Percentiles rank a stretch among this genome's conserved stretches.
Conservation (phyloP, 2,113 vertebrate genomes). For the Odocoileus hemionus region DNA sequence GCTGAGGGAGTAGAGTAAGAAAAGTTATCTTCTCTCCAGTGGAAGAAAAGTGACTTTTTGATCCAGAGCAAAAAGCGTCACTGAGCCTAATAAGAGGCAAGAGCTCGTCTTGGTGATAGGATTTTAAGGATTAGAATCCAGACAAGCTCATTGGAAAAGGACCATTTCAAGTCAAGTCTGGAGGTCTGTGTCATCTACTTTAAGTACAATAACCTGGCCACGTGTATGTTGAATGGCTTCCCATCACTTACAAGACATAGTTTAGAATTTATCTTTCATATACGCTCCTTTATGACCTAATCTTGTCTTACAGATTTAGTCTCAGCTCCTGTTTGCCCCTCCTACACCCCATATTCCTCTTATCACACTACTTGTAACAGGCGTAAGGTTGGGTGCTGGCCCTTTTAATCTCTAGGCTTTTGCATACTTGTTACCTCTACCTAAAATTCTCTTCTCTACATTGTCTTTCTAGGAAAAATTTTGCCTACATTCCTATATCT, state of each 20-base stretch:
- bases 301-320: background rate
- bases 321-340: background rate
- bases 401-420: background rate
- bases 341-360: background rate
- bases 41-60: background rate
- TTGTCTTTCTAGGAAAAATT: background rate
- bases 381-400: too few species aligned
- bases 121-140: slow-evolving; percentile 59
- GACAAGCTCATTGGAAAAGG: slow-evolving; percentile 37
- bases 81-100: slow-evolving; percentile 52
- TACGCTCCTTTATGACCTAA: background rate
- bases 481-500: background rate
- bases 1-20: background rate
- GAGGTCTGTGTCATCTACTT: background rate
- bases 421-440: background rate
- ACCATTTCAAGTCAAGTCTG: background rate
- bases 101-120: slow-evolving; percentile 60
- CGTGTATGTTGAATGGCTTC: background rate
- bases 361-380: background rate
- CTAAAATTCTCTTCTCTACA: background rate
- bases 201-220: background rate
- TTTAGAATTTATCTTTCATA: background rate
- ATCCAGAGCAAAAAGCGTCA: slow-evolving; percentile 58
- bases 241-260: background rate
- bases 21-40: background rate